These are phyloP conservation scores for Threskiornis aethiopicus DNA, from an alignment of 2,797 vertebrate species.

Conservation along the genomic window DNA sequence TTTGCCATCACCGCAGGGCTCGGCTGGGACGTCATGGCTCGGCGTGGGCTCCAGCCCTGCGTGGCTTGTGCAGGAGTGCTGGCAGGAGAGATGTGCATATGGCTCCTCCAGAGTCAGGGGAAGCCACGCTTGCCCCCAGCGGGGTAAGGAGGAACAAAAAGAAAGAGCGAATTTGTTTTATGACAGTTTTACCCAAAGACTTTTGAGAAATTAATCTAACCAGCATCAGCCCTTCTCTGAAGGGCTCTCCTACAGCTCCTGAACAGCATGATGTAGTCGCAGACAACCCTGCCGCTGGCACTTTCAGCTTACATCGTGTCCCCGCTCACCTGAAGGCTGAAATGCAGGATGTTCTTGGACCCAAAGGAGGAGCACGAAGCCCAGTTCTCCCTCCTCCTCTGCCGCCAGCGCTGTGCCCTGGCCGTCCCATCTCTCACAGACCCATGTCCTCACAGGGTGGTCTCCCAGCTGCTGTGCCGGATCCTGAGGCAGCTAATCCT, in stretches of 20 bases:
- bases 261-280: fast-evolving
- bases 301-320: background rate
- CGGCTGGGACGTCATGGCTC: background rate
- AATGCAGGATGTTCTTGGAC: background rate
- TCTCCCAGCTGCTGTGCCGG: background rate
- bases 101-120: background rate
- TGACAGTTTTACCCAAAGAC: background rate
- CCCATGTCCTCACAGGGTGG: background rate
- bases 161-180: background rate
- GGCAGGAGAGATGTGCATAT: background rate
- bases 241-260: background rate
- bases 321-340: background rate
- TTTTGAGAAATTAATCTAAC: background rate
- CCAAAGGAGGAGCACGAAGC: background rate
- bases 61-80: fast-evolving
- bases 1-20: background rate
- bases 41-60: background rate
- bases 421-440: background rate
- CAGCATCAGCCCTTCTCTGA: background rate
- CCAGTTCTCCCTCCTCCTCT: background rate
- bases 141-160: fast-evolving
- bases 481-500: background rate
- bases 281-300: background rate
- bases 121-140: fast-evolving
- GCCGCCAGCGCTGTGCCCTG: fast-evolving